Evolutionary conservation across 2,113 vertebrate species (phyloP).

Genomic region (Caracal caracal): DNA sequence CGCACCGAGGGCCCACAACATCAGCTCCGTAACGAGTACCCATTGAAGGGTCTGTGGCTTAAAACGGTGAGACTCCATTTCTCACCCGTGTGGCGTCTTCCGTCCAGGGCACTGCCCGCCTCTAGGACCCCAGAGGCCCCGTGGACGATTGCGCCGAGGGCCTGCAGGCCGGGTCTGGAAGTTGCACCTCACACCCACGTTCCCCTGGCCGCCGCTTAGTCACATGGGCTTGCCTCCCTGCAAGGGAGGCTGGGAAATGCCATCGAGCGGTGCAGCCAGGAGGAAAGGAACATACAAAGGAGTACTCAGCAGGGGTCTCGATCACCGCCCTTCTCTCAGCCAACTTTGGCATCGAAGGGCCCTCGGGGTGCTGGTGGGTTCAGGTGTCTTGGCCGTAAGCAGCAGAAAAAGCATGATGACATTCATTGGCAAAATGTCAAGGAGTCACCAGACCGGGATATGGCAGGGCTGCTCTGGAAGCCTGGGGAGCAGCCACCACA

Average conservation of each 20-base stretch:
- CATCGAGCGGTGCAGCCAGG: accelerated
- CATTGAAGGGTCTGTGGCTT: not conserved
- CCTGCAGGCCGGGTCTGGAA: not conserved
- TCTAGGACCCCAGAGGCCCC: not conserved
- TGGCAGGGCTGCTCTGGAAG: not conserved
- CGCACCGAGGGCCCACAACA: accelerated
- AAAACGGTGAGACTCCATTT: not conserved
- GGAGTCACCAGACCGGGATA: not conserved
- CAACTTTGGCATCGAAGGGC: not conserved
- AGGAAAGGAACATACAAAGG: not conserved
- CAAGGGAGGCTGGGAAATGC: not conserved
- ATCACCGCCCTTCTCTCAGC: not conserved
- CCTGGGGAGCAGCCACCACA: too few relatives aligned
- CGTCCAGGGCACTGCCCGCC: accelerated
- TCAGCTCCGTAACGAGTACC: not conserved
- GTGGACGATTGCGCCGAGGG: not conserved
- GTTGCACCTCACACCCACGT: too few relatives aligned
- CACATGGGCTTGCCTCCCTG: not conserved
- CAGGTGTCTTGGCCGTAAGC: not conserved
- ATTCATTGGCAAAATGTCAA: not conserved
- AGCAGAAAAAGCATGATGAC: not conserved
- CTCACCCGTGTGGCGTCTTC: accelerated
- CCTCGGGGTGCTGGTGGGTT: accelerated
- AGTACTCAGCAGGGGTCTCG: not conserved
- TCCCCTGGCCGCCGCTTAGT: not conserved